Conservation (phyloP, 1,140 invertebrate species). For the Caerostris darwini region DNA sequence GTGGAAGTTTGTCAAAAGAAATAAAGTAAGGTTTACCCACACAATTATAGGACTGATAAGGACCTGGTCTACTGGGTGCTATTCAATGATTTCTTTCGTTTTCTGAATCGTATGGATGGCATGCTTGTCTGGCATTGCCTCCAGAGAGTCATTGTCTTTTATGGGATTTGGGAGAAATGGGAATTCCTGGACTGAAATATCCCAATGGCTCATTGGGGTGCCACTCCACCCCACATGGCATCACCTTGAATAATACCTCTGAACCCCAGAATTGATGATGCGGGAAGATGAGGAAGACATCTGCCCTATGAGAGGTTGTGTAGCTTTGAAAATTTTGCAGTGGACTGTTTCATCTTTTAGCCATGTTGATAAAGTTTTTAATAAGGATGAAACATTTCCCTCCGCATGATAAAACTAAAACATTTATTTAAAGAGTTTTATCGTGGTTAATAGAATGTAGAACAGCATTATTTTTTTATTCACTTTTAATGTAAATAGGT, state of each 20-base stretch:
- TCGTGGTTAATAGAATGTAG: no score
- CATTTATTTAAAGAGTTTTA: no score
- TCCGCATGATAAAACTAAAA: no score
- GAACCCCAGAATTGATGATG: not conserved
- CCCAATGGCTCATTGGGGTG: conserved; percentile 23
- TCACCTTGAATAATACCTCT: not conserved
- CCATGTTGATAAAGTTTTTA: no score
- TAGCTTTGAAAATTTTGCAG: not conserved
- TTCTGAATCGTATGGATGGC: not conserved
- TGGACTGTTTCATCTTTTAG: not conserved
- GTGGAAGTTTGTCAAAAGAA: conserved; percentile 69
- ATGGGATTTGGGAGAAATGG: conserved; percentile 30
- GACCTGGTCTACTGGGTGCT: conserved; percentile 62
- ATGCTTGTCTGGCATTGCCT: not conserved
- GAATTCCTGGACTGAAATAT: not conserved
- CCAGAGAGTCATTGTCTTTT: conserved; percentile 64
- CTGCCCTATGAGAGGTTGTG: not conserved
- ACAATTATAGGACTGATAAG: conserved; percentile 71
- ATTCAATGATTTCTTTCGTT: conserved; percentile 64
- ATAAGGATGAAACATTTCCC: no score
- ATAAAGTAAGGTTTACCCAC: conserved; percentile 56
- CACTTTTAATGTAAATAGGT: no score
- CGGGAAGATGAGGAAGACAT: conserved; percentile 3
- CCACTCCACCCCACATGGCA: not conserved
- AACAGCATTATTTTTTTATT: no score